Base-by-base conservation (phyloP, 2,797 vertebrate genomes). In the Enteromius thamalakanensis region DNA sequence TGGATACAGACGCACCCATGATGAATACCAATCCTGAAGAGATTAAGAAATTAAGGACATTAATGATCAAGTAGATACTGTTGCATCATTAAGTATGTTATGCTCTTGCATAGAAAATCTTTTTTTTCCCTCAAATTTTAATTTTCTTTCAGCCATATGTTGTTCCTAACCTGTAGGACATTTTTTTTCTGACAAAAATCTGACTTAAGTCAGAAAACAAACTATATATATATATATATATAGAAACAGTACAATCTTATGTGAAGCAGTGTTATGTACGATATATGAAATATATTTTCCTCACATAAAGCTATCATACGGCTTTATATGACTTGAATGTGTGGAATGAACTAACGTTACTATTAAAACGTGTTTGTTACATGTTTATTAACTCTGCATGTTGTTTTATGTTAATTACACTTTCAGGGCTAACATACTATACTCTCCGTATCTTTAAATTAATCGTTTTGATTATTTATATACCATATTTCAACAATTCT, bases 1-100 rank as follows among this genome's bases (percentile, higher is more conserved):
- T 87, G 42, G 96, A 96, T 0, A 91, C 51, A 0, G 94, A 94
- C 32, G 94, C 83, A 79, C 96, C 96, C 96, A 97, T 97, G 81
- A 79, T 91, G 49, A 75, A 80, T 47, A 77, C 37, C 67, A 55
- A 47, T 3, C 60, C 81, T 77, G 26, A 71, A 70, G 2, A 51
- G 29, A 23, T 37, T 3, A 77, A 42, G 12, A 47, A n/a, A 49
- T 15, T 1, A 26, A 40, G 53, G n/a, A 76, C 34, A 76, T 15
- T 45, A 6, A 45, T 26, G n/a, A 12, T 45, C 68, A 53, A 53
- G 15, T 9, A 74, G 23, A 34, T 34, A 3, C 1, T 26, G 53
- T 23, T 26, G 34, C 74, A 42, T 45, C 71, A 34, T 34, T n/a
- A 53, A 49, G 6, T 12, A 10, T n/a, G 19, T 29, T 51, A 11